Conservation (phyloP, 1,140 invertebrate species). For the Drosophila pachea region DNA sequence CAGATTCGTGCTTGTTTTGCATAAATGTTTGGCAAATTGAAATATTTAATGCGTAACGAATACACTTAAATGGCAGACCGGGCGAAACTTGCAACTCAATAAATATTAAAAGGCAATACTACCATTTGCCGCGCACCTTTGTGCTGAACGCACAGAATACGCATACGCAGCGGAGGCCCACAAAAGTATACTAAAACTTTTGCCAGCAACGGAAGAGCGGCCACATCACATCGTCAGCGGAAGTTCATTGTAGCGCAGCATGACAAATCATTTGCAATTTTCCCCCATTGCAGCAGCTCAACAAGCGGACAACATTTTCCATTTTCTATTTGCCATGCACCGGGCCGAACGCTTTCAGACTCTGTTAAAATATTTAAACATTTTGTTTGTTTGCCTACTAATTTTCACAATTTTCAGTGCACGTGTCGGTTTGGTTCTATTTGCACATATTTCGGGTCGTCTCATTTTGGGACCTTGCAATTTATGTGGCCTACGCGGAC, state of each 20-base stretch:
- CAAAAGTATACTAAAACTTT: conserved; percentile 21
- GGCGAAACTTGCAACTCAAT: conserved; percentile 60
- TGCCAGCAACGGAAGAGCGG: not conserved
- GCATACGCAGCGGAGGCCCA: conserved; percentile 34
- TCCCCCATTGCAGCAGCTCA: conserved; percentile 20
- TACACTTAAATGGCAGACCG: conserved; percentile 32
- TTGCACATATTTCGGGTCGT: conserved; percentile 25
- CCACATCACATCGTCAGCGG: conserved; percentile 21
- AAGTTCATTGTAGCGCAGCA: conserved; percentile 63
- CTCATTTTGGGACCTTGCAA: not conserved
- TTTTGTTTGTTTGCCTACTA: conserved; percentile 56
- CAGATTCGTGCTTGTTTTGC: conserved; percentile 42
- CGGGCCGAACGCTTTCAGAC: not conserved
- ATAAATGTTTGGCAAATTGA: conserved; percentile 71
- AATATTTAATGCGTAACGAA: conserved; percentile 69
- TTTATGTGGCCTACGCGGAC: conserved; percentile 9
- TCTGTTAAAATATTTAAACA: conserved; percentile 56
- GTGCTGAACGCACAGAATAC: conserved; percentile 26
- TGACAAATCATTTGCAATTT: conserved; percentile 72
- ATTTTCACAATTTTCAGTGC: conserved; percentile 41
- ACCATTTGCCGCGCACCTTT: conserved; percentile 37
- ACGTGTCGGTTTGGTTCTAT: conserved; percentile 17
- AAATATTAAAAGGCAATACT: conserved; percentile 71
- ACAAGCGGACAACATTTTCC: conserved; percentile 26
- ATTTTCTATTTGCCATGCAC: conserved; percentile 41